Base-by-base conservation (phyloP, 1,140 invertebrate species). In the Drosophila guanche region DNA sequence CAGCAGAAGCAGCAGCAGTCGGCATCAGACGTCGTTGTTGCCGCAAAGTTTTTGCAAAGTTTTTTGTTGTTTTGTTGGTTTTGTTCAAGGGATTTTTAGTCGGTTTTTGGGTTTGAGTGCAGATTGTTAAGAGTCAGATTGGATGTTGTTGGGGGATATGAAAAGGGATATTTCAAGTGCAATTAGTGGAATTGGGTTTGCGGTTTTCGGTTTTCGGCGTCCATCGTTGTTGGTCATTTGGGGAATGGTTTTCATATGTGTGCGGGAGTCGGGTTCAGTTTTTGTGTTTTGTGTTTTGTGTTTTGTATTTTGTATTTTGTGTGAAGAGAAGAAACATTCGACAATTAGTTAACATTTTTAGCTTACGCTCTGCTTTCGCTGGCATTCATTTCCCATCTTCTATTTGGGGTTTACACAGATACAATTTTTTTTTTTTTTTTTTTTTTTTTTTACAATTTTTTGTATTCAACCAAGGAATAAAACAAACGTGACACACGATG, bases 121-220 rank as follows among this genome's bases (percentile, higher is more conserved):
- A 69, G 66, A 69, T 69, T 68, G 66, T 69, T 56, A 68, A 68
- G 33, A 52, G 51, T 50, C 37, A 20, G 33, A 37, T 37, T 37
- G 33, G 33, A 6, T 10, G 29, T 45, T 50, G 56, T 72, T 55
- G 57, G 61, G 46, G 76, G 60, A 85, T 85, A 77, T 81, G 60
- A 76, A 88, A 90, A 71, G 63, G 73, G 83, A 84, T 90, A 90
- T 90, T 88, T 84, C 79, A 86, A 84, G 83, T 78, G 79, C 88
- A 90, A 90, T 90, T 90, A 89, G 88, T 72, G 73, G 77, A 78
- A 90, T 88, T 84, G 83, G 76, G 76, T 90, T 86, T 90, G 86
- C 60, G 85, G 73, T 89, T 74, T 81, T 46, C 14, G 43, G 56
- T 58, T 62, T 62, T 62, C 40, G 63, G 61, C 61, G 58, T 62